Evolutionary conservation across 2,797 vertebrate genomes (phyloP).

Genomic region (Acrossocheilus wenchowensis): DNA sequence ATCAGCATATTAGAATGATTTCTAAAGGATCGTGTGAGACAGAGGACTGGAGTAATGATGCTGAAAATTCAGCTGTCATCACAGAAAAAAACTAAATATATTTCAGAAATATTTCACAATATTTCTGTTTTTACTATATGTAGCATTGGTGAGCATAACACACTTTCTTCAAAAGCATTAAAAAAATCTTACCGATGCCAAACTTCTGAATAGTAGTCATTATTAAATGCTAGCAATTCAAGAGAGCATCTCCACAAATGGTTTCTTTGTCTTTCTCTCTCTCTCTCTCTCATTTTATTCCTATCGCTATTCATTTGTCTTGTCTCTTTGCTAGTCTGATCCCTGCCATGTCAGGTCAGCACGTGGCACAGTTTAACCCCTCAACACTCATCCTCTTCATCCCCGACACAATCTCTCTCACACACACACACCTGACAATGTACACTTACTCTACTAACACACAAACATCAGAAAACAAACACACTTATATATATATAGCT

Average conservation of each 20-base stretch:
- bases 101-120: neutral
- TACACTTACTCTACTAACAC: slow-evolving; percentile 34
- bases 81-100: neutral
- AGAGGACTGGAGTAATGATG: neutral
- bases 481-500: neutral
- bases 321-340: neutral
- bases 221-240: neutral
- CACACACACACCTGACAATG: slow-evolving; percentile 15
- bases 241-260: too few relatives aligned
- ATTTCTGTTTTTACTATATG: too few relatives aligned
- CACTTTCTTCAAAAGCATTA: too few relatives aligned
- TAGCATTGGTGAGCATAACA: too few relatives aligned
- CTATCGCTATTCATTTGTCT: neutral
- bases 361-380: slow-evolving; percentile 19
- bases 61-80: neutral
- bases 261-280: neutral
- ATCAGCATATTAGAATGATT: neutral
- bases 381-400: slow-evolving; percentile 36
- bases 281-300: neutral
- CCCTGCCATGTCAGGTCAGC: slow-evolving; percentile 16
- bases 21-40: neutral
- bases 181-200: neutral
- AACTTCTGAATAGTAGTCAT: neutral
- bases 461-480: neutral
- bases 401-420: slow-evolving; percentile 13